Evolutionary conservation across 1,140 invertebrate genomes (phyloP).

Genomic region (Nasonia vitripennis): DNA sequence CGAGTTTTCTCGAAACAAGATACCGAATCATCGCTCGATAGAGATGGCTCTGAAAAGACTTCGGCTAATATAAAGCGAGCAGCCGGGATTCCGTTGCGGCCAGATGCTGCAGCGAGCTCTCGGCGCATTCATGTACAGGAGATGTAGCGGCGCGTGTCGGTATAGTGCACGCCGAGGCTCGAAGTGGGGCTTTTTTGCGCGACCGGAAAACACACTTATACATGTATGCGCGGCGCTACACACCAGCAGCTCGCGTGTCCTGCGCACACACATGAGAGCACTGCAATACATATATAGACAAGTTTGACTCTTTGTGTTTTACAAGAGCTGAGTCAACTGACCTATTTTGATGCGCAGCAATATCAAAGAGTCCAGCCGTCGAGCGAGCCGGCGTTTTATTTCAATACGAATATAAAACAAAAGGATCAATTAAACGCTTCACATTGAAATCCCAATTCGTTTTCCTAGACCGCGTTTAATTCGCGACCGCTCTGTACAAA

Average conservation of each 20-base stretch:
- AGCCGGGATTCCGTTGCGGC: no score
- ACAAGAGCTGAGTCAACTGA: constrained; percentile 41
- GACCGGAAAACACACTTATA: constrained; percentile 17
- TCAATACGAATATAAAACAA: constrained; percentile 46
- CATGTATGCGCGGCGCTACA: not conserved
- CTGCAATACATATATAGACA: constrained; percentile 55
- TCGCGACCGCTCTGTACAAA: not conserved
- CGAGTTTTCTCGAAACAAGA: not conserved
- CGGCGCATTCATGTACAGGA: no score
- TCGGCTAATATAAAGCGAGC: not conserved
- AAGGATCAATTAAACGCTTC: constrained; percentile 63
- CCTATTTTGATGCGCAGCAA: constrained; percentile 13
- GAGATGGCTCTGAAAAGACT: not conserved
- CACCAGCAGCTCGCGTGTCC: not conserved
- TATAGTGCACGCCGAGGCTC: no score
- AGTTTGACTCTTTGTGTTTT: constrained; percentile 59
- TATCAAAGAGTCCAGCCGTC: constrained; percentile 56
- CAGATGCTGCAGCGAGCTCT: no score
- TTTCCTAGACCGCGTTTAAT: not conserved
- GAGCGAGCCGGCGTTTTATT: constrained; percentile 49
- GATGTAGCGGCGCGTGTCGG: no score
- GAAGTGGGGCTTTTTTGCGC: not conserved
- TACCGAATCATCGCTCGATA: not conserved
- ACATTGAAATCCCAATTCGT: not conserved
- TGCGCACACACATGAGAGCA: constrained; percentile 7